Conservation (phyloP, 2,113 vertebrate genomes). For the Cyanoramphus novaezelandiae region DNA sequence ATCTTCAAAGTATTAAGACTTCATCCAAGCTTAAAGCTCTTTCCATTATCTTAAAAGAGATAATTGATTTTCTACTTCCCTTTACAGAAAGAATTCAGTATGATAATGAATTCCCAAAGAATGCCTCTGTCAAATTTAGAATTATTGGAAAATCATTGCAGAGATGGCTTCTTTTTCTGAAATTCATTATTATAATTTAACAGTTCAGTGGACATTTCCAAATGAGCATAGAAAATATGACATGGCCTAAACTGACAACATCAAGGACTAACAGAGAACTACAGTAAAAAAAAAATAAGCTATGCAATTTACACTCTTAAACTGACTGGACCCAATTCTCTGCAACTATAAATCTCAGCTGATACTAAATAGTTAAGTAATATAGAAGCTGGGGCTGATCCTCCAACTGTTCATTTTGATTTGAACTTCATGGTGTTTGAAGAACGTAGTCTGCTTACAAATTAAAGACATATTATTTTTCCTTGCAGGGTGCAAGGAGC, state of each 20-base stretch:
- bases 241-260: background rate
- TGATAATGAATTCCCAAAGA: background rate
- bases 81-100: background rate
- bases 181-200: background rate
- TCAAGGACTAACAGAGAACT: background rate
- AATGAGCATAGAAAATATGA: background rate
- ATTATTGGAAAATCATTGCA: background rate
- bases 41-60: background rate
- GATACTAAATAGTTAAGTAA: background rate
- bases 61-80: constrained; percentile 1
- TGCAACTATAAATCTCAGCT: background rate
- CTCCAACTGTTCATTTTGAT: background rate
- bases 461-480: background rate
- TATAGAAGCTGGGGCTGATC: background rate
- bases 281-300: background rate
- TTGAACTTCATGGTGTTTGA: background rate
- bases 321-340: background rate
- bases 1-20: background rate
- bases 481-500: background rate
- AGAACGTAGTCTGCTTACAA: background rate
- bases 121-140: background rate
- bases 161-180: background rate
- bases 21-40: background rate
- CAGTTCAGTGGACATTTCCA: background rate
- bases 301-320: background rate